These are phyloP conservation scores for Coregonus ussuriensis DNA, from an alignment of 2,797 vertebrate genomes.

Conservation along the genomic window DNA sequence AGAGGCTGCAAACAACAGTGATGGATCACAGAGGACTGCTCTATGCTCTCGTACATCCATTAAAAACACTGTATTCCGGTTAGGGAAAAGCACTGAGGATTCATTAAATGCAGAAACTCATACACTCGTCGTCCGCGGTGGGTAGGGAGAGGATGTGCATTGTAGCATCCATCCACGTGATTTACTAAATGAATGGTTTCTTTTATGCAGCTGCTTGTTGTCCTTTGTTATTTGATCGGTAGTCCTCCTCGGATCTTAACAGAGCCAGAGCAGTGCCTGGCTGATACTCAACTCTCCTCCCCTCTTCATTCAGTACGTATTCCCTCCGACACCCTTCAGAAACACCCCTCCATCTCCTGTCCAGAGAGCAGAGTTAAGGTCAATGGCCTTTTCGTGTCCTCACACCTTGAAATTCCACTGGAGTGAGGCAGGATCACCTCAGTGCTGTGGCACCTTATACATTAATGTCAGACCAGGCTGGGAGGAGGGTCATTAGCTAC, in stretches of 20 bases:
- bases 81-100: background rate
- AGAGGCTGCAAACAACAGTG: background rate
- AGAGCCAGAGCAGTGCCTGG: conserved; percentile 30
- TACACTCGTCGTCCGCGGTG: conserved; percentile 18
- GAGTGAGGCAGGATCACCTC: background rate
- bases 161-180: conserved; percentile 34
- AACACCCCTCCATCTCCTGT: background rate
- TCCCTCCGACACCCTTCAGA: background rate
- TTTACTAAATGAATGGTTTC: conserved; percentile 58
- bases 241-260: conserved; percentile 43
- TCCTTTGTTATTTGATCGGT: conserved; percentile 40
- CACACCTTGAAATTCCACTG: background rate
- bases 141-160: conserved; percentile 41
- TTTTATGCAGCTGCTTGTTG: conserved; percentile 58
- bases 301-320: background rate
- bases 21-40: background rate
- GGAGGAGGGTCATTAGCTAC: background rate
- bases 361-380: background rate
- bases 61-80: background rate
- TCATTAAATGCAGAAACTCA: conserved; percentile 19
- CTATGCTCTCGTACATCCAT: conserved; percentile 2
- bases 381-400: background rate
- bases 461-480: background rate
- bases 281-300: conserved; percentile 25
- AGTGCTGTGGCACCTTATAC: too few species aligned